Evolutionary conservation across 2,113 vertebrate species (phyloP).

Genomic region (Anhinga anhinga): DNA sequence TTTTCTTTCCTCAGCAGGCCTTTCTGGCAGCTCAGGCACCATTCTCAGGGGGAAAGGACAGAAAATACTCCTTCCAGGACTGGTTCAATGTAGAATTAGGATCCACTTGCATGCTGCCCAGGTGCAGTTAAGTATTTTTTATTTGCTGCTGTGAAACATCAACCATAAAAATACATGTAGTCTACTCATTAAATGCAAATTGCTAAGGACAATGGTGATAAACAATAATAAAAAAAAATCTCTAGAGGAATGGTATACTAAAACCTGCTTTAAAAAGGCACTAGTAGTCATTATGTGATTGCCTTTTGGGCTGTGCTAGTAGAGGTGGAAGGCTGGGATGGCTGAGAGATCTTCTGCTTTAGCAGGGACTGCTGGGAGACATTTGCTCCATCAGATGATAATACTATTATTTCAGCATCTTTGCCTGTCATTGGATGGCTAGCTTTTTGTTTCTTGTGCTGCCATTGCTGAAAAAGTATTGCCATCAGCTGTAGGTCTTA

Average conservation of each 20-base stretch:
- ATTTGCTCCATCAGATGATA: neutral
- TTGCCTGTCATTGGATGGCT: neutral
- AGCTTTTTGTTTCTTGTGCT: neutral
- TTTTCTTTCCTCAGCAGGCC: neutral
- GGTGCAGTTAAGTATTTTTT: neutral
- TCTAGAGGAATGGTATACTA: neutral
- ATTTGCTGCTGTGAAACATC: neutral
- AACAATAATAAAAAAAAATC: neutral
- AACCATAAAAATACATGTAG: neutral
- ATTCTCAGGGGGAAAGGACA: neutral
- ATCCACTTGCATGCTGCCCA: neutral
- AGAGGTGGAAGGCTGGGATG: neutral
- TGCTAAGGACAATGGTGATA: neutral
- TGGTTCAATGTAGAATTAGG: neutral
- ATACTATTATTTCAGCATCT: neutral
- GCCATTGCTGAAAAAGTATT: neutral
- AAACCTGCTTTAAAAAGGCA: neutral
- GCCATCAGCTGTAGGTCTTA: neutral
- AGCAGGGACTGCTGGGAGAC: neutral
- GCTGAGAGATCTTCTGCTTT: neutral
- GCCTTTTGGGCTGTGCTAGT: neutral
- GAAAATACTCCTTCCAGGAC: neutral
- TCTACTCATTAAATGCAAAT: neutral
- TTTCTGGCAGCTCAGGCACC: neutral
- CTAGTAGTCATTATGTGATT: neutral